phyloP scores from a whole-genome alignment of 2,113 vertebrate species.

The Cyrtonyx montezumae region DNA sequence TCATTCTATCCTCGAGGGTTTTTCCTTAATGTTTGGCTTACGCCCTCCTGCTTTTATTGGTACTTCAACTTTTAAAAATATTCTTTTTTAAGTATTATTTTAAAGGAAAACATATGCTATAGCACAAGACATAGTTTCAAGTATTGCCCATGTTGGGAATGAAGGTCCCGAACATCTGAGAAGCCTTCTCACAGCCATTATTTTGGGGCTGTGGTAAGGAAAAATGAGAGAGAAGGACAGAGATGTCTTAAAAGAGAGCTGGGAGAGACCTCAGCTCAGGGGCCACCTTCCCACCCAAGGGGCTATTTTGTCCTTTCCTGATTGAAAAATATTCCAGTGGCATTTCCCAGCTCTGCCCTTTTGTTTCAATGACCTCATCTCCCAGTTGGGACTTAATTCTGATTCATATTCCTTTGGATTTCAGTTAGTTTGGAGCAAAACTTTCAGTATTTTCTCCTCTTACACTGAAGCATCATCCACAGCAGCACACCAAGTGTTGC shows the following conservation, averaged over 20 bases:
- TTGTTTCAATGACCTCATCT: background rate
- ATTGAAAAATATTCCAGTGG: rapidly evolving
- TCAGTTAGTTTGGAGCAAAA: background rate
- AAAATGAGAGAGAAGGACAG: background rate
- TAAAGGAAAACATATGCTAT: background rate
- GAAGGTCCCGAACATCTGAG: background rate
- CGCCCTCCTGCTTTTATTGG: conserved; percentile 8
- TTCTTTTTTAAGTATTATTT: background rate
- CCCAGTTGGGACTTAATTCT: background rate
- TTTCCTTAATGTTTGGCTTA: conserved; percentile 40
- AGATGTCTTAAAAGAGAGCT: background rate
- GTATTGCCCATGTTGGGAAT: background rate
- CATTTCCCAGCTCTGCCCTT: background rate
- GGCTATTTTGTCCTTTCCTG: background rate
- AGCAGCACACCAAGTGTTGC: background rate
- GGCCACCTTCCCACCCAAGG: background rate
- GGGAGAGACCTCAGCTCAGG: background rate
- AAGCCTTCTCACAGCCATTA: background rate
- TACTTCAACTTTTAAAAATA: conserved; percentile 13
- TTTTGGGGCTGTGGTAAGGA: background rate
- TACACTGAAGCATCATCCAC: background rate
- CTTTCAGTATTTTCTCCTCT: background rate
- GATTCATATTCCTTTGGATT: background rate
- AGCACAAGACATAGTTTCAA: background rate
- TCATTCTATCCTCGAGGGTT: conserved; percentile 32